Conservation (phyloP, 2,888 invertebrate species). For the Bhutanitis thaidina region DNA sequence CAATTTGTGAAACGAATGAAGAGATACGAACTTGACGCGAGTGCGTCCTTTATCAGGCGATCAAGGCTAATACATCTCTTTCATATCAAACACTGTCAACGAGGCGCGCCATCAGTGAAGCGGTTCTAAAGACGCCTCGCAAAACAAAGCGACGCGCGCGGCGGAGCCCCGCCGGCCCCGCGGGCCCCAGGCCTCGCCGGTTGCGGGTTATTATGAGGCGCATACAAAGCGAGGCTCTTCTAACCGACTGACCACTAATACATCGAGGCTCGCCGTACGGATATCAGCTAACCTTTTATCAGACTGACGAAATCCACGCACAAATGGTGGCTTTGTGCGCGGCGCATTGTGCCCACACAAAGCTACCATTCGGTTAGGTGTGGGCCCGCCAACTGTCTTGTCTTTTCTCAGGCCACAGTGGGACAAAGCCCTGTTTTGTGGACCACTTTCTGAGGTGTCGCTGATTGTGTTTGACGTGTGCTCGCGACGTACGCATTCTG, state of each 20-base stretch:
- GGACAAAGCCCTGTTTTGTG: constrained; percentile 32
- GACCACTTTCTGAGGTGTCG: constrained; percentile 33
- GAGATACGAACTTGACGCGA: not conserved
- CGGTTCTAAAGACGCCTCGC: not conserved
- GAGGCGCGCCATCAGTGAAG: not conserved
- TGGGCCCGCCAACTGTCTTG: constrained; percentile 28
- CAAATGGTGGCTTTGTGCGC: constrained; percentile 28
- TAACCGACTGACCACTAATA: constrained; percentile 29
- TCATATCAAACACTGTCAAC: not conserved
- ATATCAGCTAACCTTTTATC: constrained; percentile 26
- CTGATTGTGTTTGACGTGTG: constrained; percentile 27
- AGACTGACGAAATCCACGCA: constrained; percentile 27
- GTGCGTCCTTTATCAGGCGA: not conserved
- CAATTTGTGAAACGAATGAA: too few species aligned
- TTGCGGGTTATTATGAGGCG: not conserved
- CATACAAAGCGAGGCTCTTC: constrained; percentile 4
- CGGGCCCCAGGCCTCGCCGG: not conserved
- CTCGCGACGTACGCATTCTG: constrained; percentile 16
- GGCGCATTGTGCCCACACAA: constrained; percentile 28
- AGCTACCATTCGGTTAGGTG: constrained; percentile 26
- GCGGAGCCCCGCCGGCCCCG: too few species aligned
- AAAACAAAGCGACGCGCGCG: not conserved
- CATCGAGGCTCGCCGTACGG: constrained; percentile 18
- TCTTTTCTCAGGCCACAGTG: constrained; percentile 23
- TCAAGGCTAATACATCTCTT: constrained; percentile 4